Percentiles rank a stretch among this genome's conserved stretches.
Evolutionary conservation across 2,113 vertebrate genomes (phyloP).

Genomic region (Caloenas nicobarica): DNA sequence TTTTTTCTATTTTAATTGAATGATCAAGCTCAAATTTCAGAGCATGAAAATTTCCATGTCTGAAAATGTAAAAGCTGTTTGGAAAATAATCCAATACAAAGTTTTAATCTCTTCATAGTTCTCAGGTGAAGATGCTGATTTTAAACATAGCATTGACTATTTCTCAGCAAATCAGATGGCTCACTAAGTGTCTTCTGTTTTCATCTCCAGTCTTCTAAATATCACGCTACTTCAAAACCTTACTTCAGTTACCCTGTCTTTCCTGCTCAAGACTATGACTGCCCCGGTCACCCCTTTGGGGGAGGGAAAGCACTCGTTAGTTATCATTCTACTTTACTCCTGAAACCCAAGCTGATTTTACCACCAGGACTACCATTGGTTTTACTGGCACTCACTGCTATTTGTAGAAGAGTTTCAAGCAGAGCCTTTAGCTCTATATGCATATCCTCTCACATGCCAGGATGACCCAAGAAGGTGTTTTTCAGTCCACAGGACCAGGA

Average conservation of each 20-base stretch:
- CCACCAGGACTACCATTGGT: rapidly evolving
- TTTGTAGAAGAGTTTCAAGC: neutral
- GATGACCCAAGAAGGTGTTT: neutral
- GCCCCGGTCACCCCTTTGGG: neutral
- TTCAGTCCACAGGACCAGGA: neutral
- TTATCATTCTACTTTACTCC: neutral
- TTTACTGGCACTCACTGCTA: neutral
- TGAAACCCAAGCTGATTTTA: neutral
- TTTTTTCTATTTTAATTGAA: neutral
- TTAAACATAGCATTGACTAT: neutral
- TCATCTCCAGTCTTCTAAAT: neutral
- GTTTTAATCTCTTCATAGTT: neutral
- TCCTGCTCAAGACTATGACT: neutral
- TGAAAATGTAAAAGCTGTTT: neutral
- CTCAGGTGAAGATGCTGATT: neutral
- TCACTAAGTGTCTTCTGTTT: neutral
- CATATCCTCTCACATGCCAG: neutral
- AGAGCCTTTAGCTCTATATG: neutral
- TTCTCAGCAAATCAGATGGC: neutral
- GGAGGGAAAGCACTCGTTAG: neutral
- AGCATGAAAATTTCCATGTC: neutral
- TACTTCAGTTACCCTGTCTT: neutral
- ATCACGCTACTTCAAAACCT: neutral
- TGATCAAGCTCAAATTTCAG: neutral
- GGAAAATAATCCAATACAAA: neutral